Conservation (phyloP, 2,888 invertebrate species). For the Chrysolina haemoptera region DNA sequence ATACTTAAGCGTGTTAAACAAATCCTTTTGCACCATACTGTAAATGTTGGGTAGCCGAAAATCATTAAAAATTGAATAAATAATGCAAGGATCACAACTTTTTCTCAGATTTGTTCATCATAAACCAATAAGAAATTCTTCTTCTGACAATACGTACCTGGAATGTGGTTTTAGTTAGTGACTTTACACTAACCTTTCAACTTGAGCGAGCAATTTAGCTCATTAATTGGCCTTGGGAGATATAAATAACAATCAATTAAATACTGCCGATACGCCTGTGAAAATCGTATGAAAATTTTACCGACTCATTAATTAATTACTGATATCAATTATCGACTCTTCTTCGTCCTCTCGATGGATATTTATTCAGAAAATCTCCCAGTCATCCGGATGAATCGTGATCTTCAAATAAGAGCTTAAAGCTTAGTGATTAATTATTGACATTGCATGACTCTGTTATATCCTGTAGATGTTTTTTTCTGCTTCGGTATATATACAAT, state of each 20-base stretch:
- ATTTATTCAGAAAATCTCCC: conserved; percentile 49
- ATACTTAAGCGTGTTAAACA: too few relatives aligned
- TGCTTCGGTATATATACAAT: conserved; percentile 20
- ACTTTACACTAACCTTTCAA: conserved; percentile 35
- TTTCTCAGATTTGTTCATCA: too few relatives aligned
- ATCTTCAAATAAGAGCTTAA: conserved; percentile 53
- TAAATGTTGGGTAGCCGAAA: too few relatives aligned
- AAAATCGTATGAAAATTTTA: conserved; percentile 51
- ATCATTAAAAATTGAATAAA: too few relatives aligned
- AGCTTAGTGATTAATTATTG: conserved; percentile 55
- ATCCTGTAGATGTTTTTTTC: conserved; percentile 17
- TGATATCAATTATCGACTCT: conserved; percentile 56
- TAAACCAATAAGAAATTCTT: too few relatives aligned
- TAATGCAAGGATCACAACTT: too few relatives aligned
- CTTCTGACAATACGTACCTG: neutral
- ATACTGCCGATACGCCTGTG: conserved; percentile 38
- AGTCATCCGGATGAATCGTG: conserved; percentile 53
- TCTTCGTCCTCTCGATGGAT: conserved; percentile 49
- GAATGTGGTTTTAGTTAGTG: neutral
- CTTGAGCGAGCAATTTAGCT: conserved; percentile 23
- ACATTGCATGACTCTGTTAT: conserved; percentile 28
- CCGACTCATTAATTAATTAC: conserved; percentile 60
- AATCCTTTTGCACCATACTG: too few relatives aligned
- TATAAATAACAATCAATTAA: conserved; percentile 47
- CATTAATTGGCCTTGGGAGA: conserved; percentile 41